Evolutionary conservation across 2,113 vertebrate species (phyloP), one percentile per base, ranked within the genome.

Genomic region (Calyptomena viridis): DNA sequence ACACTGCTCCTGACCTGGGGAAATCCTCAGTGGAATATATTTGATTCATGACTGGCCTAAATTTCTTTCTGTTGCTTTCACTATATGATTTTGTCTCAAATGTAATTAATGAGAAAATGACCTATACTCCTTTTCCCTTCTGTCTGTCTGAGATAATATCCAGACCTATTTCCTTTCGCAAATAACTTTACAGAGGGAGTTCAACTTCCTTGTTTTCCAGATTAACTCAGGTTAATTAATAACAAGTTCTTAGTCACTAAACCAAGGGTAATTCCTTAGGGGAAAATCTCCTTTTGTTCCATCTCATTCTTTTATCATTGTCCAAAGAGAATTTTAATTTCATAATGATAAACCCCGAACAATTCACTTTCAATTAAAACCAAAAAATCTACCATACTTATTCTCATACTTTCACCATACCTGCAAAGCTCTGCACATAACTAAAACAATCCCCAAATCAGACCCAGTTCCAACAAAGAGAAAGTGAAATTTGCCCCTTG

Each of bases 211-310:
- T 72, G 56, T 95, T 96, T 92, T 78, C 50, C 39, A 94, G 89
- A 94, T 95, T 90, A 96, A 68, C 84, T 83, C 76, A 37, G 75
- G 94, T 97, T 97, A 97, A 97, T 96, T 95, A 97, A 90, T 96
- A 96, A 89, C 90, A 82, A 95, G 95, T 77, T 94, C 52, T 91
- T 72, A 68, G 69, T 75, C 60, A 71, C 85, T 96, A 82, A 87
- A 87, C 59, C 78, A 53, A 55, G 33, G 66, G 19, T 60, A 90
- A 94, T 87, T 94, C 73, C 52, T 89, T 33, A 68, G 52, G 55
- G 47, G 33, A 55, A 94, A 93, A 71, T 53, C 12, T 35, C 59
- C 23, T 84, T 87, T 77, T 49, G 5, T 78, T 79, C 81, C 11
- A 84, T 89, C 44, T 73, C 17, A 55, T 84, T 94, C 59, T 90